phyloP scores from a whole-genome alignment of 2,797 vertebrate genomes.

The Parotocinclus haroldoi region DNA sequence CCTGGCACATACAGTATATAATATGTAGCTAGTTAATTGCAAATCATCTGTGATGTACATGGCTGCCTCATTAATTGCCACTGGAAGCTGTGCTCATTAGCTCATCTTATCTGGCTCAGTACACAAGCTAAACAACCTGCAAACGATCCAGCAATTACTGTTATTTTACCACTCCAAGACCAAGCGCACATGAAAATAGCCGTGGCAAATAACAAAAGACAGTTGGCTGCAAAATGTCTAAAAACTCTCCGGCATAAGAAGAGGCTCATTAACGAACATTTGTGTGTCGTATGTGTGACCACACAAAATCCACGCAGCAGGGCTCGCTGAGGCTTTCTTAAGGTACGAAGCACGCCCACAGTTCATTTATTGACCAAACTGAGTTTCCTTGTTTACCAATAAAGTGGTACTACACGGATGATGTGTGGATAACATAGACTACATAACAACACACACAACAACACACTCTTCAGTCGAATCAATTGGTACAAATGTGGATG shows the following conservation, averaged over 20 bases:
- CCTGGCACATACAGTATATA: slow-evolving; percentile 52
- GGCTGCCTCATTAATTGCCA: slow-evolving; percentile 87
- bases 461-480: slow-evolving; percentile 34
- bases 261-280: slow-evolving; percentile 72
- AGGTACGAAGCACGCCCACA: slow-evolving; percentile 52
- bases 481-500: slow-evolving; percentile 29
- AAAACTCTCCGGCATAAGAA: slow-evolving; percentile 78
- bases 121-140: slow-evolving; percentile 90
- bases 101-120: slow-evolving; percentile 89
- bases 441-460: slow-evolving; percentile 41
- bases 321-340: slow-evolving; percentile 46
- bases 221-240: slow-evolving; percentile 81
- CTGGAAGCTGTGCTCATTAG: slow-evolving; percentile 94
- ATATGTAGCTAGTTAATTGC: slow-evolving; percentile 76
- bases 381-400: slow-evolving; percentile 62
- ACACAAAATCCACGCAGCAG: slow-evolving; percentile 51
- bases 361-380: slow-evolving; percentile 64
- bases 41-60: slow-evolving; percentile 82
- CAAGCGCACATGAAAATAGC: slow-evolving; percentile 80
- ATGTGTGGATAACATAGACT: slow-evolving; percentile 54
- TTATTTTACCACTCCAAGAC: slow-evolving; percentile 80
- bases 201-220: slow-evolving; percentile 80
- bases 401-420: slow-evolving; percentile 55
- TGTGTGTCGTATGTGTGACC: slow-evolving; percentile 38
- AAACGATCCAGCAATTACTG: slow-evolving; percentile 91